Conservation (phyloP, 2,888 invertebrate species). For the Diaphora mendica region DNA sequence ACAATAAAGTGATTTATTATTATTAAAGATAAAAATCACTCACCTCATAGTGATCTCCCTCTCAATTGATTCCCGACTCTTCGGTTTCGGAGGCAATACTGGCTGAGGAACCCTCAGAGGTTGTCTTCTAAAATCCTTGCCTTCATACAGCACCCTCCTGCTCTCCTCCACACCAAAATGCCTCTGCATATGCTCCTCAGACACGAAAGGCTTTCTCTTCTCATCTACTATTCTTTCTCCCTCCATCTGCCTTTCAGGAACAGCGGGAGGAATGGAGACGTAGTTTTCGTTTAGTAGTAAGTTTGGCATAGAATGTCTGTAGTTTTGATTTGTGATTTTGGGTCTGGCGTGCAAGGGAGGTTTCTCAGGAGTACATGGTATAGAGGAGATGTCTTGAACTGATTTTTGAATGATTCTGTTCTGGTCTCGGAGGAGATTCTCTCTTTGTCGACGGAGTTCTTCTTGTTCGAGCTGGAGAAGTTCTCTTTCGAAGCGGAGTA, state of each 20-base stretch:
- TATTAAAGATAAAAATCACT: slow-evolving; percentile 2
- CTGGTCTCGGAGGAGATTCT: slow-evolving; percentile 89
- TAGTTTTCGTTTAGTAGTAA: slow-evolving; percentile 73
- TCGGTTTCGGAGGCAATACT: slow-evolving; percentile 76
- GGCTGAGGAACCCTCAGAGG: slow-evolving; percentile 57
- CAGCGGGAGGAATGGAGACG: slow-evolving; percentile 57
- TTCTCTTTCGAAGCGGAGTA: slow-evolving; percentile 92
- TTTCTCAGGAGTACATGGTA: slow-evolving; percentile 69
- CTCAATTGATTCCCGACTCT: slow-evolving; percentile 77
- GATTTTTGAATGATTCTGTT: slow-evolving; percentile 88
- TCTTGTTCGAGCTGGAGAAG: slow-evolving; percentile 92
- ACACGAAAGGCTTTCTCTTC: slow-evolving; percentile 79
- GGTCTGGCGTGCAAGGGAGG: slow-evolving; percentile 64
- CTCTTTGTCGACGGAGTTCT: slow-evolving; percentile 91
- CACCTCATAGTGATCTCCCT: slow-evolving; percentile 84
- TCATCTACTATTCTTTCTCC: slow-evolving; percentile 69
- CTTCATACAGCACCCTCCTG: slow-evolving; percentile 73
- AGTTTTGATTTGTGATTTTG: slow-evolving; percentile 60
- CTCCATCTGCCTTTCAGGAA: slow-evolving; percentile 49
- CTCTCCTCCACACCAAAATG: slow-evolving; percentile 82
- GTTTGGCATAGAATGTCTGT: slow-evolving; percentile 84
- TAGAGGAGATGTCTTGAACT: slow-evolving; percentile 87
- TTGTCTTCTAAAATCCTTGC: slow-evolving; percentile 60
- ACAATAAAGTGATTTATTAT: no score
- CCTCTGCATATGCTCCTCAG: slow-evolving; percentile 80